Percentiles rank a stretch among this genome's conserved stretches.
These are phyloP conservation scores for Apostichopus japonicus DNA, from an alignment of 35 echinoderm and acorn worm species.

Conservation along the genomic window DNA sequence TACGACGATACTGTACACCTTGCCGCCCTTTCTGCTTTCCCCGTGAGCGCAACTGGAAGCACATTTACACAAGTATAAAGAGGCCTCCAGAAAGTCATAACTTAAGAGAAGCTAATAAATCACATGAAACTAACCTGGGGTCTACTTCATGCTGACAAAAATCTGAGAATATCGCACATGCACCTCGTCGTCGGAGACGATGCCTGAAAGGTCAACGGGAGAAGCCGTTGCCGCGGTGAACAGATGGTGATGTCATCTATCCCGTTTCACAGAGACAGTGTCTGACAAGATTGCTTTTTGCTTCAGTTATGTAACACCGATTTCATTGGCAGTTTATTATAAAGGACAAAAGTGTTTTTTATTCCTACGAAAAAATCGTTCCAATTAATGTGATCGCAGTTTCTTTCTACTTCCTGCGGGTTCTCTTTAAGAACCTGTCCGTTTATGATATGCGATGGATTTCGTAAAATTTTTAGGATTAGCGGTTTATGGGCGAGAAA, in stretches of 20 bases:
- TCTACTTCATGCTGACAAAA: constrained; percentile 4
- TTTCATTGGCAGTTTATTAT: too few relatives aligned
- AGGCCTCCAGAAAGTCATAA: constrained; percentile 17
- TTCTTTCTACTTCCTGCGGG: too few relatives aligned
- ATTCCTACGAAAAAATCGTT: too few relatives aligned
- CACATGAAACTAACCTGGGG: constrained; percentile 13
- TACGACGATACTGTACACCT: too few relatives aligned
- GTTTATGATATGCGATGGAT: too few relatives aligned
- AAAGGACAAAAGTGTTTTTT: too few relatives aligned
- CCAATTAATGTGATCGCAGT: too few relatives aligned
- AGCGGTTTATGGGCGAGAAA: too few relatives aligned
- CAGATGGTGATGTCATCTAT: neutral
- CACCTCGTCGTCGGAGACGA: neutral
- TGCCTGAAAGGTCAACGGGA: neutral
- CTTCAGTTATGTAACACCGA: too few relatives aligned
- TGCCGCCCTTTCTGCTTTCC: neutral
- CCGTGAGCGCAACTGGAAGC: neutral
- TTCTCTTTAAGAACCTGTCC: too few relatives aligned
- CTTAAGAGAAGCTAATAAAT: constrained; percentile 24
- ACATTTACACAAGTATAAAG: constrained; percentile 23
- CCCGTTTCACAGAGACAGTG: neutral
- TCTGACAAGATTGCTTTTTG: neutral
- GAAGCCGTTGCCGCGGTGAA: neutral
- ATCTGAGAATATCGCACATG: neutral
- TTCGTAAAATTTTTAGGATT: too few relatives aligned